Percentiles rank a stretch among this genome's conserved stretches.
Conservation (phyloP, 2,113 vertebrate species). For the Upupa epops region DNA sequence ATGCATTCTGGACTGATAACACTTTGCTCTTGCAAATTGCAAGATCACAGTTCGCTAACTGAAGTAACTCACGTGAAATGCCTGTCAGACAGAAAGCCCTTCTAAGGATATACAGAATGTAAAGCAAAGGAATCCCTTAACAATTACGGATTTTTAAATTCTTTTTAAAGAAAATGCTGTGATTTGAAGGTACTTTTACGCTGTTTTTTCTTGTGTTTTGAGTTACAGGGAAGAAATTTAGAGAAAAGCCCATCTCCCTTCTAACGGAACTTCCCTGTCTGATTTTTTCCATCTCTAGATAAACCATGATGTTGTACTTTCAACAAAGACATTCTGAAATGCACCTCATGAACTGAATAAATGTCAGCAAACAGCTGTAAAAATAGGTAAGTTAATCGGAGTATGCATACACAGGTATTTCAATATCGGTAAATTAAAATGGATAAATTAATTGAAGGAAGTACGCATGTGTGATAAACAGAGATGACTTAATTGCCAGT, state of each 20-base stretch:
- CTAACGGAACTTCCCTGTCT: too few species aligned
- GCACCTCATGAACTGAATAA: not conserved
- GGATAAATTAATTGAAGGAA: not conserved
- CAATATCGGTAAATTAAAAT: not conserved
- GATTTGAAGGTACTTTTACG: accelerated
- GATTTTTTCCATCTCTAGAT: not conserved
- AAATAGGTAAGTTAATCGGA: not conserved
- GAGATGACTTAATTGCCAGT: not conserved
- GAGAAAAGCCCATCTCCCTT: not conserved
- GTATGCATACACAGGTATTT: not conserved
- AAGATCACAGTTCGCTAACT: not conserved
- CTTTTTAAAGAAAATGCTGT: not conserved
- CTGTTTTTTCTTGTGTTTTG: not conserved
- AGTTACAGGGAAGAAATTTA: not conserved
- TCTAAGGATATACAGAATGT: not conserved
- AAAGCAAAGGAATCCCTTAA: not conserved
- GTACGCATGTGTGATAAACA: not conserved
- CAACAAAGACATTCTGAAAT: not conserved
- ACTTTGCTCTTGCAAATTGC: not conserved
- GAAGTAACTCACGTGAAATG: not conserved
- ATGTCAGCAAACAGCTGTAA: not conserved
- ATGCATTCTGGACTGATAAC: not conserved
- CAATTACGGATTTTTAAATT: not conserved
- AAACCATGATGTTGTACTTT: not conserved
- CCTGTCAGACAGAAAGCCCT: not conserved